These are phyloP conservation scores for Argyra leucocephala DNA, from an alignment of 2,888 invertebrate genomes.

Conservation along the genomic window DNA sequence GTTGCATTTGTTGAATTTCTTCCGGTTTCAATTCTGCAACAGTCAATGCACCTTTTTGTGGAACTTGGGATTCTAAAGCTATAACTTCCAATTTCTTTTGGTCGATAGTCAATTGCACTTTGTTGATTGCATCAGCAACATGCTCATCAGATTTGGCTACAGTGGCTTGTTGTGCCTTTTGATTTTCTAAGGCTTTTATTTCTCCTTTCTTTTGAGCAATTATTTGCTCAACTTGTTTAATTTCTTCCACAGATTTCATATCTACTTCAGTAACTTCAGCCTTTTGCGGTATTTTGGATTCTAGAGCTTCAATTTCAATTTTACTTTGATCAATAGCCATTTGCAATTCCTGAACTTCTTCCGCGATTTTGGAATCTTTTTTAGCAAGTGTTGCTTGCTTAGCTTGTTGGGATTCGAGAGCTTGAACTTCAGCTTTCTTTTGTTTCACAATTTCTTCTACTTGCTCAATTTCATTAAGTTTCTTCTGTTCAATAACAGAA, in stretches of 20 bases:
- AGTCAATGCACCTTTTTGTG: not conserved
- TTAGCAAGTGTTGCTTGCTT: not conserved
- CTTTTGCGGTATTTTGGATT: not conserved
- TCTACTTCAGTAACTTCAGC: not conserved
- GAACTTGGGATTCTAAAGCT: not conserved
- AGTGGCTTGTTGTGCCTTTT: not conserved
- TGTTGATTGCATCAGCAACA: not conserved
- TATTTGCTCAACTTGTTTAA: not conserved
- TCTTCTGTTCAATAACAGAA: not conserved
- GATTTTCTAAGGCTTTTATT: not conserved
- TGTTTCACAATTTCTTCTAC: not conserved
- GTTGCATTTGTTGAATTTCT: not conserved
- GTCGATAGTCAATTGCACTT: not conserved
- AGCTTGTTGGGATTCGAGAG: not conserved
- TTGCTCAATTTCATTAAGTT: not conserved
- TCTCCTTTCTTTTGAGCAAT: not conserved
- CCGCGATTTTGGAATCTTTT: not conserved
- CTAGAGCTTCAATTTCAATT: not conserved
- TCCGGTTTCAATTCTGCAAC: not conserved
- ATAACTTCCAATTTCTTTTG: not conserved
- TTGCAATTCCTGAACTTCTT: not conserved
- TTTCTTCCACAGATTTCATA: not conserved
- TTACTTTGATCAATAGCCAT: not conserved
- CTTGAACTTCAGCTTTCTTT: not conserved
- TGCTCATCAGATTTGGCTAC: not conserved